Evolutionary conservation across 2,888 invertebrate genomes (phyloP).

Genomic region (Dinocampus coccinellae): DNA sequence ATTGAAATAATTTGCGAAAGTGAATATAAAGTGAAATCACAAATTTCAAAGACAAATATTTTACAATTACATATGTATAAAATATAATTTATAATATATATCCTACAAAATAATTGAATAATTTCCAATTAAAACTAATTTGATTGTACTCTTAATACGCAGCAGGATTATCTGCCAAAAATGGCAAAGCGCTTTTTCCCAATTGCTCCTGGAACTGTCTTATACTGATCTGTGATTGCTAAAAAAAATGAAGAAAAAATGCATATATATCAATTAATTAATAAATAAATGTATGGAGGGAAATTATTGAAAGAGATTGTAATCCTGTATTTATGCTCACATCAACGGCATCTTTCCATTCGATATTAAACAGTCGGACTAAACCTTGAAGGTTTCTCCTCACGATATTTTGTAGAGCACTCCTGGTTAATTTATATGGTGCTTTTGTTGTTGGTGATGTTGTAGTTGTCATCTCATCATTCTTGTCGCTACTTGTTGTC

Average conservation of each 20-base stretch:
- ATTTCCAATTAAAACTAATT: slow-evolving; percentile 14
- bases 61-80: background rate
- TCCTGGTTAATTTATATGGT: slow-evolving; percentile 68
- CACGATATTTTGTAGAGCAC: slow-evolving; percentile 66
- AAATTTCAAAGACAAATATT: background rate
- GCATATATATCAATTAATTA: background rate
- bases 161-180: slow-evolving; percentile 62
- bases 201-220: slow-evolving; percentile 60
- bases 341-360: slow-evolving; percentile 71
- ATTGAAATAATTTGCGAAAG: slow-evolving; percentile 4
- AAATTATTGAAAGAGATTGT: background rate
- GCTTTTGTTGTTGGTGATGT: slow-evolving; percentile 63
- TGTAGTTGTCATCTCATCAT: slow-evolving; percentile 52
- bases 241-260: slow-evolving; percentile 43
- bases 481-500: slow-evolving; percentile 42
- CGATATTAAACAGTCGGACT: slow-evolving; percentile 70
- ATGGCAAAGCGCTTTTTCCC: slow-evolving; percentile 59
- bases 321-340: slow-evolving; percentile 59
- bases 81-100: background rate
- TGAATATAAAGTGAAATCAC: background rate
- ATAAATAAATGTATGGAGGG: slow-evolving; percentile 7
- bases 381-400: slow-evolving; percentile 71
- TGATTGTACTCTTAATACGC: slow-evolving; percentile 47
- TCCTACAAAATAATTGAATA: slow-evolving; percentile 23
- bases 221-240: slow-evolving; percentile 61